Evolutionary conservation across 1,140 invertebrate genomes (phyloP).

Genomic region (Hycleus cichorii): DNA sequence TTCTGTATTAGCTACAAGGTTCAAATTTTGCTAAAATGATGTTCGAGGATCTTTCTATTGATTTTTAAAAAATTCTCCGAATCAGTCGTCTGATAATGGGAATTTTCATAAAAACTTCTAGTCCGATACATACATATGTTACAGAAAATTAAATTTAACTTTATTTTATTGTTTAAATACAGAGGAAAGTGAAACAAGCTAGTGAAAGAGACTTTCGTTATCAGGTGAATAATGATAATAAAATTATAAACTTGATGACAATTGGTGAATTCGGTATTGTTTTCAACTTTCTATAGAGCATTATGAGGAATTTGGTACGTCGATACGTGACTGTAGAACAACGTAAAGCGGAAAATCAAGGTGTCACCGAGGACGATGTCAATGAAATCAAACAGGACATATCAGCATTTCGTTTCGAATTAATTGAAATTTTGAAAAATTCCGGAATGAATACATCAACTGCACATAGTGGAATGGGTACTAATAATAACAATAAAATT

Average conservation of each 20-base stretch:
- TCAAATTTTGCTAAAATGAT: too few species aligned
- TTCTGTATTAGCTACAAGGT: too few species aligned
- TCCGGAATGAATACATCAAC: constrained; percentile 87
- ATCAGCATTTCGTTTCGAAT: constrained; percentile 87
- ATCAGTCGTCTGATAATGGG: too few species aligned
- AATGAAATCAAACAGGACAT: constrained; percentile 99
- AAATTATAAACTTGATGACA: too few species aligned
- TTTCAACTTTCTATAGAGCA: constrained; percentile 53
- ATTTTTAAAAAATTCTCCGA: too few species aligned
- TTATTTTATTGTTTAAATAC: constrained; percentile 40
- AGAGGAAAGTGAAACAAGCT: constrained; percentile 84
- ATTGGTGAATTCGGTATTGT: background rate
- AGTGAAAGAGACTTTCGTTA: constrained; percentile 84
- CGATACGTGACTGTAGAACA: constrained; percentile 95
- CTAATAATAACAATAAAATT: constrained; percentile 7
- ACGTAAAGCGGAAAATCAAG: constrained; percentile 85
- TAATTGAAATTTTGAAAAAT: constrained; percentile 91
- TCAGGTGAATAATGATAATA: constrained; percentile 51
- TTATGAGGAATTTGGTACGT: constrained; percentile 92
- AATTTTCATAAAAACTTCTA: too few species aligned
- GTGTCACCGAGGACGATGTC: constrained; percentile 97
- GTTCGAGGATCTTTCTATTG: too few species aligned
- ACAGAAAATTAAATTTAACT: too few species aligned
- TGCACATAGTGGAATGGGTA: constrained; percentile 58
- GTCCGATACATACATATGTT: too few species aligned